phyloP scores from a whole-genome alignment of 2,797 vertebrate genomes.

The Hozukius guyotensis region DNA sequence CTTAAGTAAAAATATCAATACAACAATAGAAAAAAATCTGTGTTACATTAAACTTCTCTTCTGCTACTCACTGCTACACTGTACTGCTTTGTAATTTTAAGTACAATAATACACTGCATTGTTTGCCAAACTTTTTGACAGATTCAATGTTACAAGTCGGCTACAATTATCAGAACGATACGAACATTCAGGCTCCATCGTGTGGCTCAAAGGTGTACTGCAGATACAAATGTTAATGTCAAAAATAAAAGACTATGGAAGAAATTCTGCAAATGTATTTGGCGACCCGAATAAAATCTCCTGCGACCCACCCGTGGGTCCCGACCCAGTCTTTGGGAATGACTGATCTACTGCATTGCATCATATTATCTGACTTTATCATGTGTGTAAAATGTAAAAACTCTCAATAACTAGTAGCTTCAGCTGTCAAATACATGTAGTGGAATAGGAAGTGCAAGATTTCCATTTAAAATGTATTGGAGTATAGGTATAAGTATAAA shows the following conservation, averaged over 20 bases:
- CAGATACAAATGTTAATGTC: no score
- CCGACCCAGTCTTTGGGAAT: no score
- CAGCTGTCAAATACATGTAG: neutral
- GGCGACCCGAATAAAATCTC: no score
- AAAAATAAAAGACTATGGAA: rapidly evolving
- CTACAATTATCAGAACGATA: rapidly evolving
- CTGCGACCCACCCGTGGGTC: no score
- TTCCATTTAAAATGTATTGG: neutral
- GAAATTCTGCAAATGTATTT: no score
- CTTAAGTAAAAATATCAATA: neutral
- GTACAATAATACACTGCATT: neutral
- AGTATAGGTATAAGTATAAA: neutral
- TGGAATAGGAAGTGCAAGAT: neutral
- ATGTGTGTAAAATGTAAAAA: neutral
- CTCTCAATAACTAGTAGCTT: neutral
- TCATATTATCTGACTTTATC: neutral
- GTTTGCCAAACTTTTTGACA: no score
- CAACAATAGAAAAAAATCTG: neutral
- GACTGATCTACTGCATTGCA: rapidly evolving
- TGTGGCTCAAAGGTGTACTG: no score
- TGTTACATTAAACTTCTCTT: neutral
- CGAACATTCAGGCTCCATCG: no score
- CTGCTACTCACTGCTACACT: neutral
- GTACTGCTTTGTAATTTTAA: neutral
- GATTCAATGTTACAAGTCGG: no score